Evolutionary conservation across 2,888 invertebrate genomes (phyloP), one percentile per base, ranked within the genome.

Genomic region (Quadroppia sp.): DNA sequence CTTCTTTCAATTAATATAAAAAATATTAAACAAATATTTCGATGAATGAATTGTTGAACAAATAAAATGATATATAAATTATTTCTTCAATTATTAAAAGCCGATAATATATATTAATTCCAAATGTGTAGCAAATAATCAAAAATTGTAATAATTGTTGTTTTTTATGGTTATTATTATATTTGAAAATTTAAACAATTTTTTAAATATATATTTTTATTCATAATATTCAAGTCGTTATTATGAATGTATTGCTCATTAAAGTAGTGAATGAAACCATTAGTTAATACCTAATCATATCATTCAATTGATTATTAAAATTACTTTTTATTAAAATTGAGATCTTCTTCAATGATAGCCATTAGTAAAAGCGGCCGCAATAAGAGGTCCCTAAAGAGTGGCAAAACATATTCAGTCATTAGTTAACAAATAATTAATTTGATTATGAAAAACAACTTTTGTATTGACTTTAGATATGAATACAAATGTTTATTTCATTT

Each of bases 291-390:
- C n/a, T 50, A n/a, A 50, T 50, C 2, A 45, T 17, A 45, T 50
- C 53, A 53, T 25, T 53, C 23, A 53, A 53, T 53, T 20, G 15
- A 53, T 53, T 53, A 53, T 25, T 53, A 25, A 53, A 53, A 53
- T 53, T 20, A n/a, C n/a, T 17, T 50, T 6, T 20, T 50, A 3
- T 45, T 45, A 11, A 45, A 45, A 45, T 15, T 17, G 20, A 45
- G 20, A n/a, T 50, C 20, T 50, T 53, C 25, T 20, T 61, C 90
- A 91, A 89, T 94, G 94, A 88, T 94, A 94, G 87, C 95, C 95
- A 88, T 95, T 95, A 88, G 94, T 94, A 87, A 94, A 95, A 86
- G 94, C 94, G 87, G 94, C 93, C 86, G 94, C 94, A 89, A 95
- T 94, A 88, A 95, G 88, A 84, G 94, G 92, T 84, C 93, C 94